These are phyloP conservation scores for Eilema griseolum DNA, from an alignment of 2,888 invertebrate genomes.

Conservation along the genomic window DNA sequence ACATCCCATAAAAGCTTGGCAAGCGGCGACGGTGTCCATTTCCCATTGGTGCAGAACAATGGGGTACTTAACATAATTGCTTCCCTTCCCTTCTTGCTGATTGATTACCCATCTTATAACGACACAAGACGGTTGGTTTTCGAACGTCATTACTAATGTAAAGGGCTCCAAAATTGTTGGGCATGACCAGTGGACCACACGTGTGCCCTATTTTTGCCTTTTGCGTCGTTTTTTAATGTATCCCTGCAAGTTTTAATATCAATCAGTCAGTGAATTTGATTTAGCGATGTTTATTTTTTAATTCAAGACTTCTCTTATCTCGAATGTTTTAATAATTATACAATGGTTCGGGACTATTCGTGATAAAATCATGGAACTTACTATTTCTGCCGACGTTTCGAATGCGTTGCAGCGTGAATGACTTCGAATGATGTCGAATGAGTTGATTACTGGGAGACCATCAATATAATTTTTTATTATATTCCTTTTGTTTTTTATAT, in stretches of 20 bases:
- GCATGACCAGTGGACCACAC: conserved; percentile 49
- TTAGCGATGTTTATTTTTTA: background rate
- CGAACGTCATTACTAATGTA: conserved; percentile 9
- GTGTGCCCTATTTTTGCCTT: conserved; percentile 46
- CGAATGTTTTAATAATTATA: no score
- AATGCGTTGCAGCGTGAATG: no score
- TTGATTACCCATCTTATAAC: conserved; percentile 14
- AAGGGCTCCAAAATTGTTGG: conserved; percentile 35
- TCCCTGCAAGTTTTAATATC: conserved; percentile 27
- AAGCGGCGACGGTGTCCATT: conserved; percentile 48
- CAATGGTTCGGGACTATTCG: no score
- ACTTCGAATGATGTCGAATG: no score
- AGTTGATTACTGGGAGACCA: no score
- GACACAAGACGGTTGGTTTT: conserved; percentile 8
- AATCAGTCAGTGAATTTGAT: background rate
- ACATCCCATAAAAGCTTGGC: conserved; percentile 49
- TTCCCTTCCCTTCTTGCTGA: conserved; percentile 23
- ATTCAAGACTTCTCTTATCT: no score
- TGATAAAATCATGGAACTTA: no score
- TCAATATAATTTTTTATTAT: no score
- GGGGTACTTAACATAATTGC: conserved; percentile 52
- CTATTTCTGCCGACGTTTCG: no score
- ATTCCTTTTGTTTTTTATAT: no score
- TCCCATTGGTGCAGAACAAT: conserved; percentile 50
- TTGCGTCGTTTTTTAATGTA: conserved; percentile 31